Base-by-base conservation (phyloP, 2,113 vertebrate genomes). In the Xyrauchen texanus region DNA sequence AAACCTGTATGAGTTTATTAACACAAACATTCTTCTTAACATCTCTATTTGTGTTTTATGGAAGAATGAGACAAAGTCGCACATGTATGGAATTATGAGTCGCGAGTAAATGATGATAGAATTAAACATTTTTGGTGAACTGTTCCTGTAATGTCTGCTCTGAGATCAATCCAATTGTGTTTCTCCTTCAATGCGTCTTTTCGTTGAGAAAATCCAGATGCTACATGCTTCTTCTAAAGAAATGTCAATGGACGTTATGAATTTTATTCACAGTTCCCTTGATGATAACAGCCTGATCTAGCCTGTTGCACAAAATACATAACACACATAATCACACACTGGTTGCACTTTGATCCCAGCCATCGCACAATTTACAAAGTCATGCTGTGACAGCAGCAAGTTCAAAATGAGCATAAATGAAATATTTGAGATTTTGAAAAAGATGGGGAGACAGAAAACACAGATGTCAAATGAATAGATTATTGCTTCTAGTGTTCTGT, bases 141-240 rank as follows among this genome's bases (percentile, higher is more conserved):
- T 34, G 3, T 34, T 34, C 21, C 21, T 34, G 21, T 34, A 34
- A 34, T 34, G 21, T 34, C 21, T 57, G 49, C 85, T 92, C 88
- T 90, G 91, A 42, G 16, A 53, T 53, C 9, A 3, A 2, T 11
- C 15, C 13, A 58, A 58, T n/a, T 7, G 11, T n/a, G 55, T 58
- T 58, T 58, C n/a, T 79, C 44, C 88, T 90, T 84, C 86, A 87
- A 0, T 91, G 89, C 89, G 77, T 87, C 88, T 90, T 88, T 85
- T 82, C 81, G 83, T 81, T 90, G 88, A 89, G 78, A 77, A 90
- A 88, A 85, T 82, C 85, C 83, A 82, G 83, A 83, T 89, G 88
- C 85, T 87, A 79, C 86, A 34, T 64, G 69, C 45, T 70, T 67
- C 52, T 9, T 7, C 8, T 6, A 52, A 7, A 12, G 60, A 70